A percentile compares a stretch with the other conserved stretches of the same genome.
Conservation (phyloP, 2,797 vertebrate genomes). For the Gymnothorax reevesii region DNA sequence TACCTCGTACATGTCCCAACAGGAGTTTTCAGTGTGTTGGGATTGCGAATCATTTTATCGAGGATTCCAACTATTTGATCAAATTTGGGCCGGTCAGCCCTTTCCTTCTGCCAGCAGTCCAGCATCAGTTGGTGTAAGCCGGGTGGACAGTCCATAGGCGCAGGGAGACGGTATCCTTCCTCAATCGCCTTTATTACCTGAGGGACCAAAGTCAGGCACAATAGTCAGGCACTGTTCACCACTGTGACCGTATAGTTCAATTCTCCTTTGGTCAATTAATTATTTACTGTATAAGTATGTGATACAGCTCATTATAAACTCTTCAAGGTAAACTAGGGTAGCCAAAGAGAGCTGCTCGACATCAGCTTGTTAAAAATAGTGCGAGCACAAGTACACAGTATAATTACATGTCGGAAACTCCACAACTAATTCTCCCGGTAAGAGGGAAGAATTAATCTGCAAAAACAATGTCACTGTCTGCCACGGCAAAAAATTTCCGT, state of each 20-base stretch:
- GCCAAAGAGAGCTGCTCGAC: constrained; percentile 33
- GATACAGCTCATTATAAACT: constrained; percentile 37
- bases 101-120: constrained; percentile 98
- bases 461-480: constrained; percentile 36
- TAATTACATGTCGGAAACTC: constrained; percentile 12
- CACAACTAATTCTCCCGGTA: not conserved
- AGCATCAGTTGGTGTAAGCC: constrained; percentile 97
- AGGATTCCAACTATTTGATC: constrained; percentile 96
- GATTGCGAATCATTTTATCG: constrained; percentile 99
- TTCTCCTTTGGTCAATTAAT: constrained; percentile 41
- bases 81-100: constrained; percentile 94
- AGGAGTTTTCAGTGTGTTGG: constrained; percentile 94
- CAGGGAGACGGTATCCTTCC: constrained; percentile 95
- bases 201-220: constrained; percentile 32
- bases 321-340: constrained; percentile 31
- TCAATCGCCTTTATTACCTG: constrained; percentile 99
- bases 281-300: constrained; percentile 30
- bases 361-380: constrained; percentile 32
- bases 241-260: not conserved
- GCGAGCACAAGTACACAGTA: constrained; percentile 23
- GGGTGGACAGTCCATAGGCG: constrained; percentile 97
- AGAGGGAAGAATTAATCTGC: not conserved
- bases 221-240: constrained; percentile 22
- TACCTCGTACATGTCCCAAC: constrained; percentile 95
- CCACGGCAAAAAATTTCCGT: constrained; percentile 21